Evolutionary conservation across 2,797 vertebrate genomes (phyloP).

Genomic region (Poeciliopsis infans): DNA sequence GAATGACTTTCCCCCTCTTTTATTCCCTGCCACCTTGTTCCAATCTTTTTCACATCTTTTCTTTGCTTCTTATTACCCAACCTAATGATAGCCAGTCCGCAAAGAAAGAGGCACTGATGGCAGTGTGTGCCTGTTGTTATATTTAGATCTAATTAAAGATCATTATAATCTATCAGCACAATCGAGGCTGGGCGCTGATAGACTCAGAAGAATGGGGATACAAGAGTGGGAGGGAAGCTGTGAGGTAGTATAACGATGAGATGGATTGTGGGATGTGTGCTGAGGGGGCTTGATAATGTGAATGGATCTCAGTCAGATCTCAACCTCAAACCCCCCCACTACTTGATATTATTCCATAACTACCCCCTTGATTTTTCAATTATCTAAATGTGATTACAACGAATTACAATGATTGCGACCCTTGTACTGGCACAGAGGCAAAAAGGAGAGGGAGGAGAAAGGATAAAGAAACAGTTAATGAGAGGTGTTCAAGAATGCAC

Average conservation of each 20-base stretch:
- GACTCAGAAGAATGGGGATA: conserved; percentile 39
- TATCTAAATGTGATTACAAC: conserved; percentile 61
- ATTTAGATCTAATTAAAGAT: conserved; percentile 82
- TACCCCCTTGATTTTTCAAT: conserved; percentile 49
- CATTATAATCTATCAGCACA: conserved; percentile 78
- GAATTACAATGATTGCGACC: conserved; percentile 54
- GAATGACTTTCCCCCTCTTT: conserved; percentile 9
- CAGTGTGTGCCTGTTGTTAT: conserved; percentile 70
- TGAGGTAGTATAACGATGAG: conserved; percentile 16
- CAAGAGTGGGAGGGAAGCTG: conserved; percentile 21
- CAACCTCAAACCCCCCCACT: conserved; percentile 19
- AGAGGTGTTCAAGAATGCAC: conserved; percentile 33
- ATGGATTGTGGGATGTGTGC: conserved; percentile 22
- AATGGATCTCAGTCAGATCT: conserved; percentile 31
- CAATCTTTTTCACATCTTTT: conserved; percentile 38
- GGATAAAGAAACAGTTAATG: conserved; percentile 46
- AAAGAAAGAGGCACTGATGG: conserved; percentile 63
- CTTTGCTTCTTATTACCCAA: conserved; percentile 59
- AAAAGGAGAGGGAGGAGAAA: conserved; percentile 29
- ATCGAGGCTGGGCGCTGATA: conserved; percentile 58
- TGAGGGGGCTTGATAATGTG: conserved; percentile 23
- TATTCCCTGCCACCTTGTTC: background rate
- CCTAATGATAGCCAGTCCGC: conserved; percentile 70
- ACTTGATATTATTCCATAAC: conserved; percentile 45
- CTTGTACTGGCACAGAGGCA: conserved; percentile 25